A percentile compares a stretch with the other conserved stretches of the same genome.
Conservation (phyloP, 2,888 invertebrate genomes). For the Hartigia nigra region DNA sequence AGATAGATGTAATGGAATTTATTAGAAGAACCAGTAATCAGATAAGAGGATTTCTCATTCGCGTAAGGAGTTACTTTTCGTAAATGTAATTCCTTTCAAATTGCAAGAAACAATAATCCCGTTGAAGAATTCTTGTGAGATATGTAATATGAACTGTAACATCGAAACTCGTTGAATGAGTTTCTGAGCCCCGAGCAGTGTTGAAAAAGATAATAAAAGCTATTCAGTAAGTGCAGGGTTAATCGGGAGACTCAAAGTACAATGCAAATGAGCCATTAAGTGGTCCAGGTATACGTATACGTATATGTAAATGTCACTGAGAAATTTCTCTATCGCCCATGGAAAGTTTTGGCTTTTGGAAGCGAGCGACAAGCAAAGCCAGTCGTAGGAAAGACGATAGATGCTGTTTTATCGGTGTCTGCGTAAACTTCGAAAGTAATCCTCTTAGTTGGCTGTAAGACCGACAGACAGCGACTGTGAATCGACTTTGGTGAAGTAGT, state of each 20-base stretch:
- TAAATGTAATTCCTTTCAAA: neutral
- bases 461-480: conserved; percentile 45
- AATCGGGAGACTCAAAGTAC: neutral
- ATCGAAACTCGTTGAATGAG: neutral
- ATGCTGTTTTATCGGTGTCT: conserved; percentile 58
- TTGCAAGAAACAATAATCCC: neutral
- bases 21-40: neutral
- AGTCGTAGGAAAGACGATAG: neutral
- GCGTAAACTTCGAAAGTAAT: conserved; percentile 53
- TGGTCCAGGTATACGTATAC: neutral
- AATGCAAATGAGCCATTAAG: neutral
- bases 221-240: neutral
- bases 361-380: neutral
- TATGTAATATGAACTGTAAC: neutral
- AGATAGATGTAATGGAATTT: no score
- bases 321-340: neutral
- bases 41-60: neutral
- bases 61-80: neutral
- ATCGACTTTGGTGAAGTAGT: neutral
- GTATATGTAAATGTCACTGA: neutral
- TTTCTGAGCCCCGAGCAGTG: neutral
- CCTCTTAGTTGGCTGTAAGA: conserved; percentile 49
- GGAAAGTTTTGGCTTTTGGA: neutral
- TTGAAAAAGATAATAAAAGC: neutral
- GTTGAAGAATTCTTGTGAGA: neutral